Base-by-base conservation (phyloP, 1,140 invertebrate genomes). In the Leptinotarsa undecemlineata region DNA sequence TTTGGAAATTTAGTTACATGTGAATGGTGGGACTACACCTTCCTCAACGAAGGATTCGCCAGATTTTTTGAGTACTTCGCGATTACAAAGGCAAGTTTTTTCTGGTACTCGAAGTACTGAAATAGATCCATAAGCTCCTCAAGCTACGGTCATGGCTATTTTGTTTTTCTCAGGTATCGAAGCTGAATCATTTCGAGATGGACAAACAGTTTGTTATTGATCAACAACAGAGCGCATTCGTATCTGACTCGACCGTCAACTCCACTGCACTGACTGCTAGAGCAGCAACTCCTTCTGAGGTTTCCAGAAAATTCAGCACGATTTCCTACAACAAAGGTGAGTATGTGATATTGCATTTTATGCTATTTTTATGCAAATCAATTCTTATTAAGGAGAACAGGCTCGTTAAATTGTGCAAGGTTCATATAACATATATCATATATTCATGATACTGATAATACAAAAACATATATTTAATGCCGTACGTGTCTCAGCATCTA, bases 1-100 rank as follows among this genome's bases (percentile, higher is more conserved):
- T 92, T 92, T 77, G 92, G 91, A 1, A 90, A 93, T 78, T 85
- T 91, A 77, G 91, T 92, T 0, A 90, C 89, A 0, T 87, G 88
- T 0, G 76, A 85, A 51, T 91, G 87, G 75, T 89, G 87, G 82
- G 79, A 78, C 20, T 81, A 85, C 57, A 76, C 82, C 8, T 89
- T 87, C 86, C 78, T 88, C 2, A 88, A 88, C 70, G 87, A 89
- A 76, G 88, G 87, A 1, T 86, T 88, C 47, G 86, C 87, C 19
- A 82, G 81, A 3, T 86, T 86, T 62, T 86, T 88, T 61, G 80
- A 86, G 76, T 86, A 75, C 66, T 73, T 72, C 61, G 69, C 69
- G 6, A 26, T 67, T 14, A 42, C 72, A n/a, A 48, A 75, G 17
- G 76, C 75, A 73, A 69, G 66, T n/a, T 70, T 47, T 70, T 48